Evolutionary conservation across 2,888 invertebrate species (phyloP), one percentile per base, ranked within the genome.

Genomic region (Lochmaea crataegi): DNA sequence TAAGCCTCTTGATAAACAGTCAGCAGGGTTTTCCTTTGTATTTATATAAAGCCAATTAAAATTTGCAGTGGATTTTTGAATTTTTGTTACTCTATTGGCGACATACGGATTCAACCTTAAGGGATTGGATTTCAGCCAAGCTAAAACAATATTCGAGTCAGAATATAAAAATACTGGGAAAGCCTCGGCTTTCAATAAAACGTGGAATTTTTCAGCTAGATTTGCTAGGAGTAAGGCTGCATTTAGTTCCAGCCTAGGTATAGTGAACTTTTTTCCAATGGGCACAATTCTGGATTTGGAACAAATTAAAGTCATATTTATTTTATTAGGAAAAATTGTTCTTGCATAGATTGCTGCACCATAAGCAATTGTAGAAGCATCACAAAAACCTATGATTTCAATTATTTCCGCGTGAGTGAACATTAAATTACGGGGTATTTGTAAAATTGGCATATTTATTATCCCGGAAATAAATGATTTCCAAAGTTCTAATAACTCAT

Each of bases 1-100:
- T 22, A 65, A 51, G 2, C 48, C 65, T 65, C 65, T 53, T 16
- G 51, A 51, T 12, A 65, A 38, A 22, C 65, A 65, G 18, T 65
- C 65, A 11, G 65, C 65, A 51, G 53, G 51, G 26, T 65, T 51
- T 32, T 32, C 32, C 32, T 32, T 32, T 7, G 32, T 32, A 7
- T 32, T 32, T 32, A 32, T 32, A 32, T 45, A 45, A 12, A 45
- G 12, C 42, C 12, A 45, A 12, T 45, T 45, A 3, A 45, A 45
- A 45, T 45, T 45, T 45, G 42, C 11, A 11, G 42, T 45, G 42
- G 42, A 12, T 45, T 14, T 45, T 45, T 45, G 42, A 45, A 45
- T 32, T 12, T 45, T 51, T 22, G 22, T 26, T 10, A 65, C 14
- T 22, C 12, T 16, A 60, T 60, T 60, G 3, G 42, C 12, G 1